Evolutionary conservation across 2,113 vertebrate genomes (phyloP).

Genomic region (Pterocles burchelli): DNA sequence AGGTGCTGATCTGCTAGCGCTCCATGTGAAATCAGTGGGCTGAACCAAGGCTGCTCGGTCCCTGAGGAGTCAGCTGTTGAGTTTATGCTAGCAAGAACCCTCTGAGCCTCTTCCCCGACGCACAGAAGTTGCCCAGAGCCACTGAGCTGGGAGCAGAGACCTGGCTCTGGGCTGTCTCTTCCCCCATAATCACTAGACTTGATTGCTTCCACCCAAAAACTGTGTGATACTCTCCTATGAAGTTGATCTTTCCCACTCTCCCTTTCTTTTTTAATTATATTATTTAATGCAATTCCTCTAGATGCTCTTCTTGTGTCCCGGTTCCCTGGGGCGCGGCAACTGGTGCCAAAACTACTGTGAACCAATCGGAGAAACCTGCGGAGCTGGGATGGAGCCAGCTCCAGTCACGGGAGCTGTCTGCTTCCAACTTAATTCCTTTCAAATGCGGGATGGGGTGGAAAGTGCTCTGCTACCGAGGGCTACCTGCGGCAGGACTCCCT

Average conservation of each 20-base stretch:
- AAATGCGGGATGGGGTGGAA: background rate
- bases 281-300: slow-evolving; percentile 8
- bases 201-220: background rate
- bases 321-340: background rate
- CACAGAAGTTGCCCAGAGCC: rapidly evolving
- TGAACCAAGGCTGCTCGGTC: background rate
- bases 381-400: background rate
- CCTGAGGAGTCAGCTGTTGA: background rate
- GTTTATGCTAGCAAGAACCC: background rate
- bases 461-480: background rate
- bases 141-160: background rate
- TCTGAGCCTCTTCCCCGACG: background rate
- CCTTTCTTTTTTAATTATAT: background rate
- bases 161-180: background rate
- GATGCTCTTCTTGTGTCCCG: slow-evolving; percentile 21
- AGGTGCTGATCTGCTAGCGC: background rate
- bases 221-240: background rate
- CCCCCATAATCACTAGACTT: background rate
- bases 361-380: background rate
- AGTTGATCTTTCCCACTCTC: background rate
- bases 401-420: background rate
- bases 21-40: background rate
- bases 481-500: rapidly evolving
- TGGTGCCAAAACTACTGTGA: background rate
- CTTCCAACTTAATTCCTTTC: background rate